Evolutionary conservation across 2,113 vertebrate species (phyloP).

Genomic region (Psilopsiagon aymara): DNA sequence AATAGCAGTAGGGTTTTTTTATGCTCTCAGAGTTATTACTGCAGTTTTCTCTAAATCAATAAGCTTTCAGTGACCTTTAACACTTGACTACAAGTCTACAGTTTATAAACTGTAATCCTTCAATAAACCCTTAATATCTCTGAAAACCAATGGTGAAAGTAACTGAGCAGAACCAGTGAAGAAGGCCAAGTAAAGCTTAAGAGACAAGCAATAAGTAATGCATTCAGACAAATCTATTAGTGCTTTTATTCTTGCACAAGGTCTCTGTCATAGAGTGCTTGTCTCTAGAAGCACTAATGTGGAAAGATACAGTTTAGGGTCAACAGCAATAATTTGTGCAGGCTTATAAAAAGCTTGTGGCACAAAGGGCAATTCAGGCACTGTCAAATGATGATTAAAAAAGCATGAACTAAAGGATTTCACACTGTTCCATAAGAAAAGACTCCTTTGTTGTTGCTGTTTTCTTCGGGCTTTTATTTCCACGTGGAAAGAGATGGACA

Average conservation of each 20-base stretch:
- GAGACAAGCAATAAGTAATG: constrained; percentile 37
- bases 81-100: not conserved
- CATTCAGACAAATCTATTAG: constrained; percentile 57
- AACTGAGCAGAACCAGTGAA: not conserved
- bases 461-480: not conserved
- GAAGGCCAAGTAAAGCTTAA: not conserved
- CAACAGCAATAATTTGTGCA: constrained; percentile 11
- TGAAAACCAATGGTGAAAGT: not conserved
- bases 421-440: not conserved
- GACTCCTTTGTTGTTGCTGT: not conserved
- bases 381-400: not conserved
- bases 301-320: not conserved
- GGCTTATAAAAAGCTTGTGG: not conserved
- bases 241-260: constrained; percentile 39
- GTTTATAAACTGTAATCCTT: not conserved
- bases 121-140: not conserved
- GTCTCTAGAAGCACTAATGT: not conserved
- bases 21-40: not conserved
- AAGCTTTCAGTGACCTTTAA: constrained; percentile 13
- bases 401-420: not conserved
- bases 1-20: not conserved
- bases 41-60: constrained; percentile 5
- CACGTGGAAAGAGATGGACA: not conserved
- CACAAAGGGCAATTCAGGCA: not conserved
- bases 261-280: constrained; percentile 18